A percentile compares a stretch with the other conserved stretches of the same genome.
These are phyloP conservation scores for Chironomus riparius DNA, from an alignment of 2,888 invertebrate genomes.

Conservation along the genomic window DNA sequence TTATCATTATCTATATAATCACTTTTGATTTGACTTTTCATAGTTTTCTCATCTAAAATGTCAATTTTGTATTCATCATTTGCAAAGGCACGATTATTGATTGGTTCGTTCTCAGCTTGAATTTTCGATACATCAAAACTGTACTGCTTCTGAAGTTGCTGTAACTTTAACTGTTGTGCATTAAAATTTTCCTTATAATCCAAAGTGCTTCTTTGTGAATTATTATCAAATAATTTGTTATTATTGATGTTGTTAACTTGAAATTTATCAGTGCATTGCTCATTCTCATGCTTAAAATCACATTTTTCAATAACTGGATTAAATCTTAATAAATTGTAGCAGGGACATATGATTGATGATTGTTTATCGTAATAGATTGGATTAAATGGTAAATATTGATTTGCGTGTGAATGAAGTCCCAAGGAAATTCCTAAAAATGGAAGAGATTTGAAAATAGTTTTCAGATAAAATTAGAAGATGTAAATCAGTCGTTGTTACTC, in stretches of 20 bases:
- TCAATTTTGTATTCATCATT: conserved; percentile 29
- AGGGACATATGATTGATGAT: conserved; percentile 37
- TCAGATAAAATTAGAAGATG: too few relatives aligned
- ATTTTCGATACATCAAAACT: neutral
- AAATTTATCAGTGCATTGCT: conserved; percentile 36
- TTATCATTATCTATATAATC: conserved; percentile 33
- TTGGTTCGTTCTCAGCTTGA: conserved; percentile 29
- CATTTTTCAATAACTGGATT: conserved; percentile 38
- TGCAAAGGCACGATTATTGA: conserved; percentile 34
- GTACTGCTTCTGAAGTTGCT: conserved; percentile 36
- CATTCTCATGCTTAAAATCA: conserved; percentile 34
- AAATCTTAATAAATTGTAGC: conserved; percentile 38
- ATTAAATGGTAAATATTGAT: neutral
- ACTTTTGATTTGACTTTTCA: neutral
- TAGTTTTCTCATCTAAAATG: conserved; percentile 39
- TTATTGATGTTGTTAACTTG: conserved; percentile 36
- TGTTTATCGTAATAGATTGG: conserved; percentile 32
- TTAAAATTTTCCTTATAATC: conserved; percentile 35
- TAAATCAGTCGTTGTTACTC: too few relatives aligned
- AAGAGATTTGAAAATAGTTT: too few relatives aligned
- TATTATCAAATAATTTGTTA: conserved; percentile 6
- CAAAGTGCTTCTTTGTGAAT: conserved; percentile 34
- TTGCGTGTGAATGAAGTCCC: neutral
- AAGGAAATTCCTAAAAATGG: neutral
- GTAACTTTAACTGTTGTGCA: conserved; percentile 35